Evolutionary conservation across 2,797 vertebrate genomes (phyloP), one percentile per base, ranked within the genome.

Genomic region (Scarus forsteni): DNA sequence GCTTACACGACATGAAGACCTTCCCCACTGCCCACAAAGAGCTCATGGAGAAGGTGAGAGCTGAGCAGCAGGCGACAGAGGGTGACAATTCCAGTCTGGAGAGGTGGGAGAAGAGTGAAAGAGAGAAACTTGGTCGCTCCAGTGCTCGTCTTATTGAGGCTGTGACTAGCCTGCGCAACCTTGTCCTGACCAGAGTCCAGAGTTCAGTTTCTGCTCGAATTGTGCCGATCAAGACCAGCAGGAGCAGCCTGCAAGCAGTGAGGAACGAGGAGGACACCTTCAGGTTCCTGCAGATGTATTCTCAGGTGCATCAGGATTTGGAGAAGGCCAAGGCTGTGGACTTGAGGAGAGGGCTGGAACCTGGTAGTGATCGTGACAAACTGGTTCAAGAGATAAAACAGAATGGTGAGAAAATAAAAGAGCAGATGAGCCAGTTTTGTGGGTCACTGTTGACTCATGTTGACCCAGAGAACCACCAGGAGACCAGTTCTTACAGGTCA

Each of bases 1-100:
- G 79, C 3, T 40, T 81, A 0, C 92, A 92, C 77, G 87, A 92
- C 8, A 88, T 91, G 89, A 93, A 90, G 82, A 93, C 85, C 45
- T 85, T 92, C 69, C 48, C 85, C 52, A 86, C 80, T 2, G 92
- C 90, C 34, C 89, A 90, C 66, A 85, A 73, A 55, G 87, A 90
- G 60, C 85, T 91, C 14, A 27, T 69, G 42, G 73, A 84, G 19
- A 84, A 85, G 52, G 74, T 92, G 12, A 35, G 0, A 3, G 18
- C 14, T 1, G 75, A 90, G 42, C 62, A 86, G 56, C 18, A 80
- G 35, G 68, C 18, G 73, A 72, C 45, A 0, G 34, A 75, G 1
- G 59, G 51, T 0, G 36, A 78, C 6, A 67, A 72, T 1, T 2
- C 53, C 55, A 63, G 67, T 61, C 78, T 92, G 68, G 83, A 85